phyloP scores from a whole-genome alignment of 2,888 invertebrate species.

The Eremobia ochroleuca region DNA sequence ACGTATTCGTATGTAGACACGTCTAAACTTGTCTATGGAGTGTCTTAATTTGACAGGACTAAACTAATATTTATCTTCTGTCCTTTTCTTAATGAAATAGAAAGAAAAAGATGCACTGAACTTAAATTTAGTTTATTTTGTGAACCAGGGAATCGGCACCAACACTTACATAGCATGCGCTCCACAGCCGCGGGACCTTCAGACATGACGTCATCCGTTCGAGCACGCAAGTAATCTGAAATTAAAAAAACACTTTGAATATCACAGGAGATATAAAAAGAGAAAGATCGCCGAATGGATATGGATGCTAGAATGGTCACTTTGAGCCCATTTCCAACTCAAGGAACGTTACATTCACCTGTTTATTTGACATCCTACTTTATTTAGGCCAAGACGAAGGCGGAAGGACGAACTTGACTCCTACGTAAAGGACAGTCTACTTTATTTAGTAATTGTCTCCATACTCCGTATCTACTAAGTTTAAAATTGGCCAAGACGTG shows the following conservation, averaged over 20 bases:
- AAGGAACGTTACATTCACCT: background rate
- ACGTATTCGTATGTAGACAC: too few species aligned
- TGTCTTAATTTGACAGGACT: too few species aligned
- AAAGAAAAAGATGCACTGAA: too few species aligned
- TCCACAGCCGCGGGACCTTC: conserved; percentile 76
- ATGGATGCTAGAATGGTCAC: background rate
- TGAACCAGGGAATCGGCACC: too few species aligned
- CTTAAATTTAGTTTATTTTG: too few species aligned
- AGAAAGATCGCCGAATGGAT: background rate
- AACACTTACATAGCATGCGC: conserved; percentile 83
- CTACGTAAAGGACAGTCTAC: background rate
- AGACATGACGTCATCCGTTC: conserved; percentile 79
- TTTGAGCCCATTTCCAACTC: too few species aligned
- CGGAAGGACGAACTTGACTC: background rate
- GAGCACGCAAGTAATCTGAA: conserved; percentile 84
- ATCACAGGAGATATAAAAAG: background rate
- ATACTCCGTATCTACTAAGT: background rate
- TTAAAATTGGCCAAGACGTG: background rate
- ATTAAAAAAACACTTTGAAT: background rate
- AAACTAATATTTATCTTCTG: too few species aligned
- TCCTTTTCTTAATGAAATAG: too few species aligned
- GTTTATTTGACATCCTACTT: background rate
- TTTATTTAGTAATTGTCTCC: background rate
- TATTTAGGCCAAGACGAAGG: background rate
- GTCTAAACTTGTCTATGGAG: too few species aligned